Evolutionary conservation across 2,113 vertebrate species (phyloP).

Genomic region (Megaleporinus macrocephalus): DNA sequence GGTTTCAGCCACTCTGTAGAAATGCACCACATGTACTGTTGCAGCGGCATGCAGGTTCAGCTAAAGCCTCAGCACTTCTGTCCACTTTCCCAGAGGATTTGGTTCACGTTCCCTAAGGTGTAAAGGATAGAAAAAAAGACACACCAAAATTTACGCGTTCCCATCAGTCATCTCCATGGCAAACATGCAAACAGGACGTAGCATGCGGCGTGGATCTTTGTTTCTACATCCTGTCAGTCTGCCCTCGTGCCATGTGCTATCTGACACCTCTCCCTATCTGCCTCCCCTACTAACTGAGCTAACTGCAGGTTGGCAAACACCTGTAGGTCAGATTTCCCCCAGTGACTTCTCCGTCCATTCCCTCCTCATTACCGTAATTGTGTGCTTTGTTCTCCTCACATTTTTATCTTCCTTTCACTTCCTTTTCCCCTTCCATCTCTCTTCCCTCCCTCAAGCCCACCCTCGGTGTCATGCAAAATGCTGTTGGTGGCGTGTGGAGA

Average conservation of each 20-base stretch:
- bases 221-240: constrained; percentile 56
- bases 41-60: neutral
- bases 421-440: constrained; percentile 39
- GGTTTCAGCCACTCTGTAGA: neutral
- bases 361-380: constrained; percentile 32
- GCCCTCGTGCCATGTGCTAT: constrained; percentile 58
- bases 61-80: neutral
- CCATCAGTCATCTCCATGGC: constrained; percentile 36
- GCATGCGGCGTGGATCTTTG: constrained; percentile 45
- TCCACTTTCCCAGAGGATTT: neutral
- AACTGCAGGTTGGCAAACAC: constrained; percentile 41
- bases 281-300: constrained; percentile 25
- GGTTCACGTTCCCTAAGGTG: neutral
- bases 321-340: constrained; percentile 38
- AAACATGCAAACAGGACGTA: constrained; percentile 59
- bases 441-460: neutral
- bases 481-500: neutral
- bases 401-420: constrained; percentile 35
- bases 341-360: constrained; percentile 16
- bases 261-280: constrained; percentile 52
- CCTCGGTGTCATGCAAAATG: neutral
- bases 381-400: constrained; percentile 31
- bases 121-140: constrained; percentile 8
- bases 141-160: neutral
- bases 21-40: neutral